A percentile compares a stretch with the other conserved stretches of the same genome.
Conservation (phyloP, 2,888 invertebrate species). For the Stegana nigrithorax region DNA sequence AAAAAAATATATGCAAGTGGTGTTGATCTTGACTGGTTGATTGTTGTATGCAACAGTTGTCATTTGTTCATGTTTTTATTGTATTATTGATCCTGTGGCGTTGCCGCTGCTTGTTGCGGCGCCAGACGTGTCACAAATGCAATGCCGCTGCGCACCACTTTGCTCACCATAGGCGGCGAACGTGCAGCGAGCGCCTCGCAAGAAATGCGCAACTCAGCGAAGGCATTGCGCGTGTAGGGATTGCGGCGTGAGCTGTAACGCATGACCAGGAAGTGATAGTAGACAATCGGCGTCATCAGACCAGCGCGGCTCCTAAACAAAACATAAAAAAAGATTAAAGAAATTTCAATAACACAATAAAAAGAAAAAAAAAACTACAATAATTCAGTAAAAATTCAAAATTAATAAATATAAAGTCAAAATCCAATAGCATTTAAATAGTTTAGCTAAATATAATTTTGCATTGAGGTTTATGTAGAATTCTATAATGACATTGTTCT, state of each 20-base stretch:
- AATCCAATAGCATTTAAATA: not conserved
- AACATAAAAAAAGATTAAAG: not conserved
- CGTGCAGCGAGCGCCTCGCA: constrained; percentile 79
- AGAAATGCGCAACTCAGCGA: constrained; percentile 84
- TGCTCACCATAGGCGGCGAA: constrained; percentile 76
- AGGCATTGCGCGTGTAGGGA: constrained; percentile 94
- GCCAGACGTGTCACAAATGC: constrained; percentile 82
- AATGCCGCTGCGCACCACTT: constrained; percentile 74
- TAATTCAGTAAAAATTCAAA: constrained; percentile 44
- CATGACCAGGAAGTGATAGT: constrained; percentile 94
- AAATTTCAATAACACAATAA: no score
- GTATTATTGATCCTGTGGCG: constrained; percentile 47
- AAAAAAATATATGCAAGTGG: no score
- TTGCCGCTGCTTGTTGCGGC: constrained; percentile 71
- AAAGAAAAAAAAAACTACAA: no score
- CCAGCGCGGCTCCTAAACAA: constrained; percentile 86
- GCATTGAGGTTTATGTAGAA: not conserved
- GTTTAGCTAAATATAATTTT: not conserved
- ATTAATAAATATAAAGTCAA: not conserved
- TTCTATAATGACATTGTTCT: not conserved
- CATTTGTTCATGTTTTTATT: constrained; percentile 30
- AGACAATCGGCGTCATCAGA: constrained; percentile 92
- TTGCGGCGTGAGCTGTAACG: constrained; percentile 95
- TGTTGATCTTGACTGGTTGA: no score
- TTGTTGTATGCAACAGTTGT: constrained; percentile 25